phyloP scores from a whole-genome alignment of 1,140 invertebrate species.

The Riptortus pedestris region DNA sequence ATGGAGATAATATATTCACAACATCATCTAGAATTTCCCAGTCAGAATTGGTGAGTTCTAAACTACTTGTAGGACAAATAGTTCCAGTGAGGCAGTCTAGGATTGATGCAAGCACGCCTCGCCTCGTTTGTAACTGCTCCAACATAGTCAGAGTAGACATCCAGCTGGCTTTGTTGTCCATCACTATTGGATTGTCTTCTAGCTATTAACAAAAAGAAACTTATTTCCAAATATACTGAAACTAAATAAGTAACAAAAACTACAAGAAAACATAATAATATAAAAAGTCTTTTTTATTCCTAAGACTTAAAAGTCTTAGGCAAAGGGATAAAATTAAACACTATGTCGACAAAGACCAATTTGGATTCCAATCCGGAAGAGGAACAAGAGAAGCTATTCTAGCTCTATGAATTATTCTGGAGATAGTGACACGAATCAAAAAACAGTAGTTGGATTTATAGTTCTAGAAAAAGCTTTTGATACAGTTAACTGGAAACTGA shows the following conservation, averaged over 20 bases:
- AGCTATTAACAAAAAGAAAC: not conserved
- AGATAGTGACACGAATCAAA: too few relatives aligned
- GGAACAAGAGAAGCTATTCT: too few relatives aligned
- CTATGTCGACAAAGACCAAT: too few relatives aligned
- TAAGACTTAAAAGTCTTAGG: too few relatives aligned
- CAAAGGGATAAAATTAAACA: too few relatives aligned
- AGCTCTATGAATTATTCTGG: too few relatives aligned
- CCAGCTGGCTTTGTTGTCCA: conserved; percentile 34
- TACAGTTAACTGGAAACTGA: too few relatives aligned
- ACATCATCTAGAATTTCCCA: conserved; percentile 43
- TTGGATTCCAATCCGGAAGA: too few relatives aligned
- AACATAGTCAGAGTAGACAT: conserved; percentile 45
- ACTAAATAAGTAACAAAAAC: not conserved
- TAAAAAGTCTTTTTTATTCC: too few relatives aligned
- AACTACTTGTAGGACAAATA: conserved; percentile 33
- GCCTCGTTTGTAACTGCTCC: conserved; percentile 39
- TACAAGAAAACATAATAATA: too few relatives aligned
- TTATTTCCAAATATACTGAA: not conserved
- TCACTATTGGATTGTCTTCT: conserved; percentile 2
- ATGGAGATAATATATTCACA: conserved; percentile 42
- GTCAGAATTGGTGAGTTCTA: conserved; percentile 38
- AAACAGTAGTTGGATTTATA: too few relatives aligned
- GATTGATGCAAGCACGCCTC: conserved; percentile 36
- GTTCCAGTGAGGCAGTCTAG: conserved; percentile 36
- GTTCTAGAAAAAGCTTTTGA: too few relatives aligned